A percentile compares a stretch with the other conserved stretches of the same genome.
Evolutionary conservation across 2,113 vertebrate genomes (phyloP).

Genomic region (Varanus komodoensis): DNA sequence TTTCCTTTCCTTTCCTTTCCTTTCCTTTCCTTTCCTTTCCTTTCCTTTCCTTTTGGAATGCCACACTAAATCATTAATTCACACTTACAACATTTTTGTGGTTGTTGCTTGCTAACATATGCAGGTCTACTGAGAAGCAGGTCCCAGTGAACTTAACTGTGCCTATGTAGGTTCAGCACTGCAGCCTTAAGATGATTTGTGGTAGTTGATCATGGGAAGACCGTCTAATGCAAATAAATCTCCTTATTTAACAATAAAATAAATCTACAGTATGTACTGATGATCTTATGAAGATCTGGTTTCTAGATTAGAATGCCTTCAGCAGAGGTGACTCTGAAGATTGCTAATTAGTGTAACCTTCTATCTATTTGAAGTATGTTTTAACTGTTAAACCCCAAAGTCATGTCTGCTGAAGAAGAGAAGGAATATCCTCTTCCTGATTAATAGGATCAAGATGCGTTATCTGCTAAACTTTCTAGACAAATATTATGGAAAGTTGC

Average conservation of each 20-base stretch:
- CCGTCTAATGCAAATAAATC: neutral
- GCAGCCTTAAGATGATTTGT: neutral
- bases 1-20: no score
- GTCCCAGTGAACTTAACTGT: no score
- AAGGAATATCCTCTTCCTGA: no score
- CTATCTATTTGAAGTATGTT: no score
- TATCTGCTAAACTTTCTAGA: no score
- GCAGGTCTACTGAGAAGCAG: no score
- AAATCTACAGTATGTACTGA: neutral
- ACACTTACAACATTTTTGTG: neutral
- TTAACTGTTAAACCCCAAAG: no score
- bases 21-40: neutral
- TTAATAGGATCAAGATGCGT: no score
- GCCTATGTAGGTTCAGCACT: no score
- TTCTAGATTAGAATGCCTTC: neutral
- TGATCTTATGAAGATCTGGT: conserved; percentile 8
- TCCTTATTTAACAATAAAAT: neutral
- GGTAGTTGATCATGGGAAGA: neutral
- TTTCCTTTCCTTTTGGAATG: no score
- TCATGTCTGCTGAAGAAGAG: no score
- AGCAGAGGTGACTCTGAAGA: neutral
- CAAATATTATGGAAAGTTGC: no score
- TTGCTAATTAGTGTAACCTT: neutral
- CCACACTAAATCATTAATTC: neutral
- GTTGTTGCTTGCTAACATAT: neutral